Percentiles rank a stretch among this genome's conserved stretches.
Evolutionary conservation across 2,113 vertebrate species (phyloP).

Genomic region (Myotis yumanensis): DNA sequence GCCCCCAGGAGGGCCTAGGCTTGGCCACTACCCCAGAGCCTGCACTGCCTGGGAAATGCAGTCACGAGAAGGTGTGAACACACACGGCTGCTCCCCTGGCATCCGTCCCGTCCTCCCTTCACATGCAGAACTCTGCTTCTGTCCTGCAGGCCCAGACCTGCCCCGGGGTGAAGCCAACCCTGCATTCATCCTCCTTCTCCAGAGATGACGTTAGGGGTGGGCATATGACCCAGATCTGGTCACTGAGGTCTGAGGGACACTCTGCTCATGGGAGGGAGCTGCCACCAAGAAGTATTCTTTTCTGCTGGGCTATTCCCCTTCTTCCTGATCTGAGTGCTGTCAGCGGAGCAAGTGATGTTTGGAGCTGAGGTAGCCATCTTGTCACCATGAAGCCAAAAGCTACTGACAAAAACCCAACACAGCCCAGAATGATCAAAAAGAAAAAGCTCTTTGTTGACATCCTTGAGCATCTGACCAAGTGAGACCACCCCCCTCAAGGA

Average conservation of each 20-base stretch:
- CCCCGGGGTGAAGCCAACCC: not conserved
- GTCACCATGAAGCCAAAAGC: not conserved
- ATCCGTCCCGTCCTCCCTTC: not conserved
- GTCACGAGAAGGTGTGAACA: not conserved
- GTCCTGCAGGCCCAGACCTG: not conserved
- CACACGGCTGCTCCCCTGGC: rapidly evolving
- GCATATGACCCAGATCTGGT: not conserved
- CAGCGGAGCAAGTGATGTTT: not conserved
- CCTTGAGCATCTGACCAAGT: not conserved
- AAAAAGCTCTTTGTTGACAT: not conserved
- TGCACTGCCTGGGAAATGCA: not conserved
- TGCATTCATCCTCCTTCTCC: not conserved
- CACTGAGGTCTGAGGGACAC: not conserved
- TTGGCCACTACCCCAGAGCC: no score
- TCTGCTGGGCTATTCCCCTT: not conserved
- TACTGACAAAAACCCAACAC: not conserved
- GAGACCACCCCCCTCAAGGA: not conserved
- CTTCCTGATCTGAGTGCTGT: not conserved
- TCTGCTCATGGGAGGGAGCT: not conserved
- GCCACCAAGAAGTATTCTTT: not conserved
- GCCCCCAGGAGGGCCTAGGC: not conserved
- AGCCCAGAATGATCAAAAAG: not conserved
- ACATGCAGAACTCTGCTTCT: not conserved
- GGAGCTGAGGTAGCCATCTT: not conserved
- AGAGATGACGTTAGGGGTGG: not conserved